Base-by-base conservation (phyloP, 2,113 vertebrate species). In the Rhombomys opimus region DNA sequence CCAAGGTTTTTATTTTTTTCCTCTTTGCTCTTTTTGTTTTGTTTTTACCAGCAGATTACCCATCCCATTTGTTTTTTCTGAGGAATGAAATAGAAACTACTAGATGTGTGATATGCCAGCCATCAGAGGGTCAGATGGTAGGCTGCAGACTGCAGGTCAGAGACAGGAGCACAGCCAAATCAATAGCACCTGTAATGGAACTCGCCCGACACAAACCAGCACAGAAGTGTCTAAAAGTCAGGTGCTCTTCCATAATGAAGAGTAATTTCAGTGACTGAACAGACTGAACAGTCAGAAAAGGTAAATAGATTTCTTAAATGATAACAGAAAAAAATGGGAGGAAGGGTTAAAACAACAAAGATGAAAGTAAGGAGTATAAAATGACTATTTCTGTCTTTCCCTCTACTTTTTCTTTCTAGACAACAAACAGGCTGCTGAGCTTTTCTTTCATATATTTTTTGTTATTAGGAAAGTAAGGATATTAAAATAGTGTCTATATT, bases 151-250 rank as follows among this genome's bases (percentile, higher is more conserved):
- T 32, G 63, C 27, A 87, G 61, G 23, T 90, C 76, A 63, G 38
- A 67, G 92, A 94, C 87, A 87, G 63, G 89, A 95, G 78, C 10
- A 68, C 23, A 57, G 88, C 70, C 90, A 86, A 90, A 97, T 97
- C 96, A 94, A 76, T 97, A 93, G 13, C 81, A 59, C 7, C 86
- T 94, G 63, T 95, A 94, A 96, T 95, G 78, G 96, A 95, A 95
- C 82, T 65, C 96, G 93, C 41, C 91, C 17, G 38, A 87, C 77
- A 78, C 12, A 75, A 75, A 23, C 65, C n/a, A 13, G 65, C 85
- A 77, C 65, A 61, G 5, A 32, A 72, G 70, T 90, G 77, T 67
- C 54, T 8, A 87, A 77, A 80, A 92, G 68, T 87, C 81, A 72
- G 41, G 76, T 77, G 77, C 57, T 75, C 67, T 87, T 92, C 72